Conservation (phyloP, 2,113 vertebrate species). For the Microcebus ravelobensis region DNA sequence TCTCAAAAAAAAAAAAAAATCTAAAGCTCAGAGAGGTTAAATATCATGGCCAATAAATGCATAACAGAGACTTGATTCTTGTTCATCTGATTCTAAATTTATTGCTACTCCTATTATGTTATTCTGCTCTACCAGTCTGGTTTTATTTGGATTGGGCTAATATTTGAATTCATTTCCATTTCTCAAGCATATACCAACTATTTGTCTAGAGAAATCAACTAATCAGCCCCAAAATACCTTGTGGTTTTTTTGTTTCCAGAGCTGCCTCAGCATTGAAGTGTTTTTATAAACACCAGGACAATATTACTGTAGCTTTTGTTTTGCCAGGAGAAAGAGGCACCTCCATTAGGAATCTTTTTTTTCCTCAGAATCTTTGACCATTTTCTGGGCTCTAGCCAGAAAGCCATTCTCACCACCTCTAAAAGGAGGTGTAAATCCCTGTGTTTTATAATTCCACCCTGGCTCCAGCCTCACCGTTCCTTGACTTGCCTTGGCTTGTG, state of each 20-base stretch:
- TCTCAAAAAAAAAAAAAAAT: too few relatives aligned
- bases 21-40: conserved; percentile 42
- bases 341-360: conserved; percentile 40
- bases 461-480: conserved; percentile 1
- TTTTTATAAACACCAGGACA: not conserved
- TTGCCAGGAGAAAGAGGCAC: not conserved
- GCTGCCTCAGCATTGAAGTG: not conserved
- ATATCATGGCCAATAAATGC: conserved; percentile 27
- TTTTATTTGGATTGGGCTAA: conserved; percentile 44
- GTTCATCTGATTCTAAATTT: conserved; percentile 26
- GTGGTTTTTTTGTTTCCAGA: conserved; percentile 10
- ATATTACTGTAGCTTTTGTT: conserved; percentile 30
- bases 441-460: conserved; percentile 52
- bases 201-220: conserved; percentile 44
- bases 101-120: not conserved
- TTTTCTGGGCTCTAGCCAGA: conserved; percentile 51
- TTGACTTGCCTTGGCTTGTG: conserved; percentile 21
- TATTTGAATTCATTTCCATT: conserved; percentile 54
- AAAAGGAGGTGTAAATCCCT: conserved; percentile 38
- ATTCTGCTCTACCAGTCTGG: not conserved
- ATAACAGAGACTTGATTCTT: not conserved
- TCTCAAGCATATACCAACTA: conserved; percentile 37
- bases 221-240: not conserved
- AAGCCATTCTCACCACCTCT: conserved; percentile 21
- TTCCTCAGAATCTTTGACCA: conserved; percentile 32